A percentile compares a stretch with the other conserved stretches of the same genome.
Conservation (phyloP, 2,888 invertebrate genomes). For the Ochropleura leucogaster region DNA sequence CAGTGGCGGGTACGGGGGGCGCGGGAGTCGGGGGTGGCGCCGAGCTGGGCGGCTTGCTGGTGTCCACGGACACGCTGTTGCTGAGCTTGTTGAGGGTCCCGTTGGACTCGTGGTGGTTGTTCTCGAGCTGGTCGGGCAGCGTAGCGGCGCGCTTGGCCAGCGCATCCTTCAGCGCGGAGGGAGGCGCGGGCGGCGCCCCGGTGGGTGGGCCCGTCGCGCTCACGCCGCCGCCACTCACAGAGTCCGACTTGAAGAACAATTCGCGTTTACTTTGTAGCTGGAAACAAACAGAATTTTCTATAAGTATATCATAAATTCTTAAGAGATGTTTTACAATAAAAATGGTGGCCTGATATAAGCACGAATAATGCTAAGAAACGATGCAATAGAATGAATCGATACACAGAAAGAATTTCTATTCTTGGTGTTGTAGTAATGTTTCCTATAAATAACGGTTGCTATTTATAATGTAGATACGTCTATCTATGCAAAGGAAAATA, state of each 20-base stretch:
- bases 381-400: slow-evolving; percentile 18
- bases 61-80: slow-evolving; percentile 85
- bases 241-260: slow-evolving; percentile 95
- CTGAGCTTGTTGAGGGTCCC: slow-evolving; percentile 85
- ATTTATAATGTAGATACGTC: not conserved
- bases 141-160: slow-evolving; percentile 86
- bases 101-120: slow-evolving; percentile 89
- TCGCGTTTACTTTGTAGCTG: slow-evolving; percentile 96
- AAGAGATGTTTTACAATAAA: not conserved
- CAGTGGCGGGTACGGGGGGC: slow-evolving; percentile 85
- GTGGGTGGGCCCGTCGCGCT: slow-evolving; percentile 82
- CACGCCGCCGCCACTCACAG: slow-evolving; percentile 89
- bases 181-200: slow-evolving; percentile 87
- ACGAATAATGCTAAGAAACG: not conserved
- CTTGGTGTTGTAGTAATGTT: slow-evolving; percentile 2
- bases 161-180: slow-evolving; percentile 89
- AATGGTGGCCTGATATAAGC: not conserved
- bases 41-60: slow-evolving; percentile 81
- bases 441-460: not conserved
- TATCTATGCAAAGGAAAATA: slow-evolving; percentile 30
- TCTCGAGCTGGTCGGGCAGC: slow-evolving; percentile 85
- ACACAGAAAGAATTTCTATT: not conserved
- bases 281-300: slow-evolving; percentile 71
- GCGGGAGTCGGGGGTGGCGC: slow-evolving; percentile 87
- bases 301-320: slow-evolving; percentile 27